Conservation (phyloP, 2,113 vertebrate species). For the Cryptoleucopteryx plumbea region DNA sequence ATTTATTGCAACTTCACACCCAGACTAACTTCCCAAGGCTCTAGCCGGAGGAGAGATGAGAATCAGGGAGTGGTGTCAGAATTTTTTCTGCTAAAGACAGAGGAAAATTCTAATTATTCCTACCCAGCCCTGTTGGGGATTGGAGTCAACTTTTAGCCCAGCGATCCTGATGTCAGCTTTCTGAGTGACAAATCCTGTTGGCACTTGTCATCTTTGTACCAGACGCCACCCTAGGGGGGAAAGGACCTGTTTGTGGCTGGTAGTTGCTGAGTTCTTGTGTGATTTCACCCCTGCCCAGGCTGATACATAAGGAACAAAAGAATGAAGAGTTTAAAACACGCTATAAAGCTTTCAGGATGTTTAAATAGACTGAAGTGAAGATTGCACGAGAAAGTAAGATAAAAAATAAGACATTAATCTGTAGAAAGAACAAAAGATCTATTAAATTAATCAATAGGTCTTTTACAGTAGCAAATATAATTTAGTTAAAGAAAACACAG, state of each 20-base stretch:
- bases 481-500: slow-evolving; percentile 33
- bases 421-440: slow-evolving; percentile 6
- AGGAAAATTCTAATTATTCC: background rate
- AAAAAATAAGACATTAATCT: background rate
- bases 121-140: background rate
- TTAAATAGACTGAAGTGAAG: background rate
- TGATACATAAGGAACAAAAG: background rate
- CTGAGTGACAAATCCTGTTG: slow-evolving; percentile 34
- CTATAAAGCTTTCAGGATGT: background rate
- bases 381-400: background rate
- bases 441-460: slow-evolving; percentile 48
- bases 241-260: background rate
- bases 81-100: background rate
- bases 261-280: background rate
- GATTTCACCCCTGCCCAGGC: background rate
- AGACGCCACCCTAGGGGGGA: background rate
- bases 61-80: background rate
- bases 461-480: slow-evolving; percentile 31
- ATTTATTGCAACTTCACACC: background rate
- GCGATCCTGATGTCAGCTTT: background rate
- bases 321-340: slow-evolving; percentile 1
- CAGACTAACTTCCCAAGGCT: background rate
- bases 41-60: background rate
- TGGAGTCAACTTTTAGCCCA: background rate
- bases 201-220: background rate